phyloP scores from a whole-genome alignment of 37 sponge, comb jelly and placozoan genomes.

The Chondrilla cf. caribensis region DNA sequence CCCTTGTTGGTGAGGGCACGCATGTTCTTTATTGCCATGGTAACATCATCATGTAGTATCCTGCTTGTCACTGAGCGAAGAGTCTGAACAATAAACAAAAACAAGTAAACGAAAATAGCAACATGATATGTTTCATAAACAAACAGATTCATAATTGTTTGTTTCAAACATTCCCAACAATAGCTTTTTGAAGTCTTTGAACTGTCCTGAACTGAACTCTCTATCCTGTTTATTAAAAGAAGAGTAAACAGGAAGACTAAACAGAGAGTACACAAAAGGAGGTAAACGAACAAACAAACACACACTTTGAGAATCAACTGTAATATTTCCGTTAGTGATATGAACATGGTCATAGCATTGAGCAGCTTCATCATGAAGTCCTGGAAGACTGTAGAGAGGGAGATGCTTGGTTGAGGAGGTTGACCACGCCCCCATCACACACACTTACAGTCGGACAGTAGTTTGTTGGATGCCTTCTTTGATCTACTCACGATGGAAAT shows the following conservation, averaged over 20 bases:
- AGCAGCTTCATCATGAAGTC: slow-evolving; percentile 1
- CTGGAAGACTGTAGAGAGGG: background rate
- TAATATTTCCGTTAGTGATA: slow-evolving; percentile 12
- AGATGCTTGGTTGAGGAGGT: background rate
- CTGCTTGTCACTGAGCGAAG: background rate
- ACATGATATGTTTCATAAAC: background rate
- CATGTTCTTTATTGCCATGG: slow-evolving; percentile 15
- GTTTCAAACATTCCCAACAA: slow-evolving; percentile 85
- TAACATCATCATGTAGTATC: slow-evolving; percentile 14
- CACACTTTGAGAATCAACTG: slow-evolving; percentile 13
- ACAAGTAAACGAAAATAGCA: no score
- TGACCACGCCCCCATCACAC: background rate
- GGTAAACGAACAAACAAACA: background rate
- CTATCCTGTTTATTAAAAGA: no score
- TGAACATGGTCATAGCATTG: slow-evolving; percentile 11
- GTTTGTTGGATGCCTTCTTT: background rate
- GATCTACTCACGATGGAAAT: background rate
- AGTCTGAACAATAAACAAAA: background rate
- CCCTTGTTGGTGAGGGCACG: background rate
- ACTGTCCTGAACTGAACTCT: slow-evolving; percentile 34
- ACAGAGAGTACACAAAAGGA: no score
- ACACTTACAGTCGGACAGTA: background rate
- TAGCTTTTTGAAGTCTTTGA: slow-evolving; percentile 72
- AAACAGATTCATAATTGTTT: slow-evolving; percentile 84
- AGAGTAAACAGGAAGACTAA: no score